phyloP scores from a whole-genome alignment of 2,113 vertebrate species.

The Poecile atricapillus region DNA sequence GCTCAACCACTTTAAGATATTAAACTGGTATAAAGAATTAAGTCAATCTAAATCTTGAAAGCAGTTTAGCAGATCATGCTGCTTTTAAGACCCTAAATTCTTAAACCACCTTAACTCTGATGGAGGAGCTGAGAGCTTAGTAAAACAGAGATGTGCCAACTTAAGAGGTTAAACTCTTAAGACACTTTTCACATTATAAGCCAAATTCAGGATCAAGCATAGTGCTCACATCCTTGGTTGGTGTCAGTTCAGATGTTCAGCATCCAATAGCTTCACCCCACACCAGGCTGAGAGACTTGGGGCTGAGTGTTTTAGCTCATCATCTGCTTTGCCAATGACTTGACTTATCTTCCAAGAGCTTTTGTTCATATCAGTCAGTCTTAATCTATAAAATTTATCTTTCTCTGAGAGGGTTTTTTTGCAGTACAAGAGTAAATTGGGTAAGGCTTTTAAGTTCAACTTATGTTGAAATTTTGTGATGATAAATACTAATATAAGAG shows the following conservation, averaged over 20 bases:
- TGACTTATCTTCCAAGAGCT: background rate
- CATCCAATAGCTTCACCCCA: background rate
- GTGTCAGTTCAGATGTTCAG: background rate
- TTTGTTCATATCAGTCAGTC: background rate
- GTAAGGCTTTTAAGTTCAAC: background rate
- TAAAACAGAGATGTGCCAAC: background rate
- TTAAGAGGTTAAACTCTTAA: slow-evolving; percentile 45
- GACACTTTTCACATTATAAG: slow-evolving; percentile 12
- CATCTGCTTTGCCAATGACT: background rate
- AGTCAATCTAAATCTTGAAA: slow-evolving; percentile 44
- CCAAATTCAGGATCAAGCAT: background rate
- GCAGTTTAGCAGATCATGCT: slow-evolving; percentile 33
- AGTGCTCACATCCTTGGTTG: background rate
- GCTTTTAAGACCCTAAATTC: slow-evolving; percentile 26
- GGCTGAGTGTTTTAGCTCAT: background rate
- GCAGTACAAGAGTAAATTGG: background rate
- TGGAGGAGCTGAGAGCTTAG: background rate
- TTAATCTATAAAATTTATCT: background rate
- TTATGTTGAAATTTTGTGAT: background rate
- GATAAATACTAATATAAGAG: background rate
- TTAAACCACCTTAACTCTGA: slow-evolving; percentile 36
- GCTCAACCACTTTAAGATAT: slow-evolving; percentile 18
- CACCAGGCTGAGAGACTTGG: background rate
- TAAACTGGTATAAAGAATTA: slow-evolving; percentile 42
- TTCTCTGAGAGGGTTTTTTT: background rate